These are phyloP conservation scores for Bujurquina vittata DNA, from an alignment of 2,113 vertebrate genomes.

Conservation along the genomic window DNA sequence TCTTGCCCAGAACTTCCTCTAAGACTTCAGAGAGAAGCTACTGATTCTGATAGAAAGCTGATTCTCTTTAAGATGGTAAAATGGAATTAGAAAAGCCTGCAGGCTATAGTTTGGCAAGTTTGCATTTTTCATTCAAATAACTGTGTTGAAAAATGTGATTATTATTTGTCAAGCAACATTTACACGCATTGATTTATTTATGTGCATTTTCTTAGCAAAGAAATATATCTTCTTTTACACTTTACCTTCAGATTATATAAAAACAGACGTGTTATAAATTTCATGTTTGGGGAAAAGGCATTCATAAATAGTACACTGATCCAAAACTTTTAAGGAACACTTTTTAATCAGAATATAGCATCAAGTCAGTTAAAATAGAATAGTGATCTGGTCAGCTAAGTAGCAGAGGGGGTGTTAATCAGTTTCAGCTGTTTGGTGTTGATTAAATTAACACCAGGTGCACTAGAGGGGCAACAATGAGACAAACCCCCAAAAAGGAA, in stretches of 20 bases:
- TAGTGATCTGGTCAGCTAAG: too few species aligned
- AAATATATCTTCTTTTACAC: background rate
- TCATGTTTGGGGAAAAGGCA: background rate
- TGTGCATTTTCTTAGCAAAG: background rate
- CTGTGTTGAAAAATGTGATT: slow-evolving; percentile 2
- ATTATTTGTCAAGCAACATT: slow-evolving; percentile 2
- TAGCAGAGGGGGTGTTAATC: too few species aligned
- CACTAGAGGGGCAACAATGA: too few species aligned
- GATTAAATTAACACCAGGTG: too few species aligned
- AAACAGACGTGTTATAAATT: background rate
- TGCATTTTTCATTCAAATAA: slow-evolving; percentile 30
- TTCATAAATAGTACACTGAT: background rate
- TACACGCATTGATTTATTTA: background rate
- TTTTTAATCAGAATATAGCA: too few species aligned
- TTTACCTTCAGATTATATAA: background rate
- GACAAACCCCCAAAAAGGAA: too few species aligned
- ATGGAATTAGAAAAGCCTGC: slow-evolving; percentile 37
- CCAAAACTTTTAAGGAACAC: too few species aligned
- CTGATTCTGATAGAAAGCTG: slow-evolving; percentile 38
- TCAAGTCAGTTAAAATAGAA: too few species aligned
- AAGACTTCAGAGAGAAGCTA: slow-evolving; percentile 47
- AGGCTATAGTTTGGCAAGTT: slow-evolving; percentile 39
- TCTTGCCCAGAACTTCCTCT: slow-evolving; percentile 32
- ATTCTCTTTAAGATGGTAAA: slow-evolving; percentile 55
- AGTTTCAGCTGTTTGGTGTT: too few species aligned